phyloP scores from a whole-genome alignment of 2,113 vertebrate species.

The Grammomys dolichurus region DNA sequence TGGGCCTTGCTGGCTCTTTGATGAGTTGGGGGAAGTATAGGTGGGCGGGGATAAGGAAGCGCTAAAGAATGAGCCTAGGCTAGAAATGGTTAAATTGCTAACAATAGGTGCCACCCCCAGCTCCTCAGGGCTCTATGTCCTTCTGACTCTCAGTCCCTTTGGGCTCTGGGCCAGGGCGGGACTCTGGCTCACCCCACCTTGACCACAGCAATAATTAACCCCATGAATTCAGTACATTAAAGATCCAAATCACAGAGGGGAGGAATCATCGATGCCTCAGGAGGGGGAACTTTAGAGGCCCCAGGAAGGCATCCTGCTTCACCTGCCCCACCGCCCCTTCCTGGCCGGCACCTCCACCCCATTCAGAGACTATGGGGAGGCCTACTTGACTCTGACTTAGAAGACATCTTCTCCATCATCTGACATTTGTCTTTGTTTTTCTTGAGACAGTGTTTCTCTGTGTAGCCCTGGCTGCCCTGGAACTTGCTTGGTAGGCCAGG shows the following conservation, averaged over 20 bases:
- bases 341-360: background rate
- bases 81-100: background rate
- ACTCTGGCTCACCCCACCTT: background rate
- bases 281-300: slow-evolving; percentile 45
- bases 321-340: background rate
- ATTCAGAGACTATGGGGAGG: background rate
- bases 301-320: background rate
- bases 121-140: background rate
- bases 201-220: slow-evolving; percentile 78
- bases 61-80: background rate
- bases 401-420: background rate
- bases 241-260: slow-evolving; percentile 61
- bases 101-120: background rate
- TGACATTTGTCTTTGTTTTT: background rate
- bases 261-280: background rate
- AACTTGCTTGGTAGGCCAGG: background rate
- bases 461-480: background rate
- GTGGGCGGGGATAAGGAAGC: background rate
- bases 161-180: slow-evolving; percentile 19
- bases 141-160: background rate
- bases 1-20: slow-evolving; percentile 19
- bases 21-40: background rate
- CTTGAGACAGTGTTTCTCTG: background rate
- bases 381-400: background rate
- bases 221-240: slow-evolving; percentile 60